These are phyloP conservation scores for Colinus virginianus DNA, from an alignment of 2,113 vertebrate species.

Conservation along the genomic window DNA sequence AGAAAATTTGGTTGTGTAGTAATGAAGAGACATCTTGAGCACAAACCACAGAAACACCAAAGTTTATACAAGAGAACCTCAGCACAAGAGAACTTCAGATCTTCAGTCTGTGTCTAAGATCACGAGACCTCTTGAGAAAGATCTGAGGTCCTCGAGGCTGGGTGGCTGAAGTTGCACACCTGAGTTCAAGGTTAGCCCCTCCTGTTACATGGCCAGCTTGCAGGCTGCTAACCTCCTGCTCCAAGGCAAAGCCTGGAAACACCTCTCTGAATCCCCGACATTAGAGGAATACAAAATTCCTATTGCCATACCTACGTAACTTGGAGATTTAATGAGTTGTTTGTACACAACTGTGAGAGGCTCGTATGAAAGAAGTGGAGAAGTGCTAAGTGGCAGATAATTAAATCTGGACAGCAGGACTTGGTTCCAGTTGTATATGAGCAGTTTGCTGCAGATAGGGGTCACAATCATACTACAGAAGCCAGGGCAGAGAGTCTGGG, in stretches of 20 bases:
- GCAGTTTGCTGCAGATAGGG: background rate
- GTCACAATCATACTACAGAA: background rate
- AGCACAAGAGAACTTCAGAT: background rate
- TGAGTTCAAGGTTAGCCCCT: background rate
- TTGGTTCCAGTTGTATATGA: constrained; percentile 3
- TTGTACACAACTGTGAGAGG: constrained; percentile 45
- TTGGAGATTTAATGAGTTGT: constrained; percentile 40
- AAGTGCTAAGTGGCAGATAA: background rate
- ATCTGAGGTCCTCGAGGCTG: background rate
- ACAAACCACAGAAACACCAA: background rate
- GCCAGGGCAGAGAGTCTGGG: background rate
- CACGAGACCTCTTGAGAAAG: background rate
- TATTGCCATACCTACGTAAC: background rate
- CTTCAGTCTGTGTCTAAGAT: background rate
- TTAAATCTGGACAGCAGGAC: background rate
- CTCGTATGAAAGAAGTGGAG: constrained; percentile 24
- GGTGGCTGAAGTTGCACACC: background rate
- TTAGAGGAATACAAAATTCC: background rate
- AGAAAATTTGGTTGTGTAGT: background rate
- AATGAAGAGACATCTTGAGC: background rate
- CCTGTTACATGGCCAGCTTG: background rate
- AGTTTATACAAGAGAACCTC: background rate
- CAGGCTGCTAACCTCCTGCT: background rate
- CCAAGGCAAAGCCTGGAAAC: background rate
- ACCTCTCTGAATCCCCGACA: background rate